Percentiles rank a stretch among this genome's conserved stretches.
Evolutionary conservation across 1,140 invertebrate genomes (phyloP).

Genomic region (Lordiphosa collinella): DNA sequence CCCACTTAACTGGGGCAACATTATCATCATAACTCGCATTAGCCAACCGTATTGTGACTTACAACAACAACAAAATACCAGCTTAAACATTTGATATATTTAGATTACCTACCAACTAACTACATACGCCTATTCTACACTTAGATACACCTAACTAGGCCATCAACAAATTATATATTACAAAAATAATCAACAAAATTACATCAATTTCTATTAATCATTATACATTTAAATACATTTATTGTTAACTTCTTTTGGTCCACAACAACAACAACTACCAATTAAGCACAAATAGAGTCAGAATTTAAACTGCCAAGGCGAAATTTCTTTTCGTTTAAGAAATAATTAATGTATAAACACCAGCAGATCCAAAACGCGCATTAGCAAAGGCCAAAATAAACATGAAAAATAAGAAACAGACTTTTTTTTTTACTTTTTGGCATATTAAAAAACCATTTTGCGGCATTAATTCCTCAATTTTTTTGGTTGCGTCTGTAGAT

Average conservation of each 20-base stretch:
- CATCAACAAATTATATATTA: slow-evolving; percentile 55
- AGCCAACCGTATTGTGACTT: slow-evolving; percentile 76
- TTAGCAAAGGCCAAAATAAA: slow-evolving; percentile 1
- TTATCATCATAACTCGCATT: slow-evolving; percentile 35
- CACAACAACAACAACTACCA: too few species aligned
- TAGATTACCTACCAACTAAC: slow-evolving; percentile 12
- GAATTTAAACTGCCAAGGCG: slow-evolving; percentile 25
- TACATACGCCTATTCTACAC: slow-evolving; percentile 8
- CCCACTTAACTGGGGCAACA: slow-evolving; percentile 41
- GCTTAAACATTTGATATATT: slow-evolving; percentile 44
- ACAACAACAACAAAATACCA: slow-evolving; percentile 39
- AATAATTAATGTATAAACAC: neutral
- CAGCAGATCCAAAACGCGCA: neutral
- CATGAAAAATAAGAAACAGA: slow-evolving; percentile 6
- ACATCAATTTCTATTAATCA: too few species aligned
- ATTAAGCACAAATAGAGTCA: neutral
- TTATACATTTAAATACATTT: too few species aligned
- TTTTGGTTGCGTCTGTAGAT: slow-evolving; percentile 57
- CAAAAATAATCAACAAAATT: too few species aligned
- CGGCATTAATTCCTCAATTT: slow-evolving; percentile 31
- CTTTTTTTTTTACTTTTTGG: slow-evolving; percentile 4
- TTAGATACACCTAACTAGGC: slow-evolving; percentile 48
- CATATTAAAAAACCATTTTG: slow-evolving; percentile 32
- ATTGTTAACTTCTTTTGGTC: too few species aligned
- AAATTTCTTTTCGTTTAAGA: too few species aligned